Conservation (phyloP, 1,140 invertebrate genomes). For the Diabrotica undecimpunctata region DNA sequence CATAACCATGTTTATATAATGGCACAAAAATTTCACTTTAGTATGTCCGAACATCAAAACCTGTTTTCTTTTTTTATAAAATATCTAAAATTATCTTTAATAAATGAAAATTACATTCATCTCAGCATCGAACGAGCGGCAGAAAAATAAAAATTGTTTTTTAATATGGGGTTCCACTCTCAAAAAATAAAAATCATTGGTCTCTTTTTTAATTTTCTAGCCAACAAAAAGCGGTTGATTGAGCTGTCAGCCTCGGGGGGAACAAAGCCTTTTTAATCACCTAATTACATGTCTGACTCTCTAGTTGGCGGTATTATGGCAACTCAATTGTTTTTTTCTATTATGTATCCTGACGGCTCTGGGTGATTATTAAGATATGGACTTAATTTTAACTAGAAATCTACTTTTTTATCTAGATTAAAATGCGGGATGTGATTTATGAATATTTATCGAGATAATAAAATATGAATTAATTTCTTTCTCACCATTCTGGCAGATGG, state of each 20-base stretch:
- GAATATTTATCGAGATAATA: slow-evolving; percentile 17
- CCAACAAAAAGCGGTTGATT: slow-evolving; percentile 39
- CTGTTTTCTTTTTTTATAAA: background rate
- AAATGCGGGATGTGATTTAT: slow-evolving; percentile 1
- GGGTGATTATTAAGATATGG: slow-evolving; percentile 29
- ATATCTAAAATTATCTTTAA: background rate
- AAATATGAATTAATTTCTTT: slow-evolving; percentile 8
- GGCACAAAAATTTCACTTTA: no score
- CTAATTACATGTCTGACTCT: slow-evolving; percentile 41
- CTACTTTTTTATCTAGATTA: slow-evolving; percentile 16
- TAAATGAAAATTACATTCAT: slow-evolving; percentile 20
- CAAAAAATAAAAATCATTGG: slow-evolving; percentile 36
- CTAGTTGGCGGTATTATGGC: slow-evolving; percentile 37
- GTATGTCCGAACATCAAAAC: background rate
- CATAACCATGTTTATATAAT: no score
- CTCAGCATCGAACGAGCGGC: slow-evolving; percentile 25
- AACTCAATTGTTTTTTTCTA: slow-evolving; percentile 36
- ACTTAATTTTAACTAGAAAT: slow-evolving; percentile 27
- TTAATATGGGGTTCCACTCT: slow-evolving; percentile 37
- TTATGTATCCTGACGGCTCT: slow-evolving; percentile 18
- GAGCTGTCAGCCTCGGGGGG: slow-evolving; percentile 38
- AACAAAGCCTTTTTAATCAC: slow-evolving; percentile 41
- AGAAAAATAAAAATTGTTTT: slow-evolving; percentile 37
- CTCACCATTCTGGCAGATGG: background rate
- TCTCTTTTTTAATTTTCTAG: slow-evolving; percentile 26